Conservation (phyloP, 2,797 vertebrate genomes). For the Micrastur ruficollis region DNA sequence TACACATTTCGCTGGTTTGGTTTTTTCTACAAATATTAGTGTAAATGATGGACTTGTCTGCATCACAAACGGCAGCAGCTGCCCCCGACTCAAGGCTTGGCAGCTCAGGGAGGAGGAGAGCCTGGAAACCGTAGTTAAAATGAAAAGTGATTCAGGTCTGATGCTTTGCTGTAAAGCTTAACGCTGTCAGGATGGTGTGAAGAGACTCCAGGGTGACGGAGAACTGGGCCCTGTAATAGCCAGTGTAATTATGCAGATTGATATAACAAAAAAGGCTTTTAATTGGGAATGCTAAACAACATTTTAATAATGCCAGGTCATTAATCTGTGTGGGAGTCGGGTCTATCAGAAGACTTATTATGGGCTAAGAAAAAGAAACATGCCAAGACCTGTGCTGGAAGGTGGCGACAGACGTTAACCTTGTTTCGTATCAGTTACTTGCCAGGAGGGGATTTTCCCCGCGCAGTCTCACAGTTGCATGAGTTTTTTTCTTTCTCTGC, state of each 20-base stretch:
- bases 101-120: neutral
- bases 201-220: neutral
- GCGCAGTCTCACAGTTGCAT: rapidly evolving
- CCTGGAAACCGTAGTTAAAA: rapidly evolving
- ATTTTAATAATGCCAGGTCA: neutral
- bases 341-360: neutral
- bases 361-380: neutral
- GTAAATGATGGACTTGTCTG: neutral
- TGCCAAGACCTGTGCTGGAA: neutral
- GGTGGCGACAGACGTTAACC: neutral
- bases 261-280: neutral
- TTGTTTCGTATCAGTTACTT: neutral
- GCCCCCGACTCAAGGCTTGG: neutral
- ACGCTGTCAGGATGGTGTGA: neutral
- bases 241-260: neutral
- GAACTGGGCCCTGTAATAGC: neutral
- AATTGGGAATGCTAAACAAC: neutral
- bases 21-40: neutral
- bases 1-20: neutral
- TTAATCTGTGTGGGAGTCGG: neutral
- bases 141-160: neutral
- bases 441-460: neutral
- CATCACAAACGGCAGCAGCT: neutral
- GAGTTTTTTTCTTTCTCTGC: neutral
- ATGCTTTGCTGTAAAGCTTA: neutral